Base-by-base conservation (phyloP, 2,888 invertebrate species). In the Uropetala carovei region DNA sequence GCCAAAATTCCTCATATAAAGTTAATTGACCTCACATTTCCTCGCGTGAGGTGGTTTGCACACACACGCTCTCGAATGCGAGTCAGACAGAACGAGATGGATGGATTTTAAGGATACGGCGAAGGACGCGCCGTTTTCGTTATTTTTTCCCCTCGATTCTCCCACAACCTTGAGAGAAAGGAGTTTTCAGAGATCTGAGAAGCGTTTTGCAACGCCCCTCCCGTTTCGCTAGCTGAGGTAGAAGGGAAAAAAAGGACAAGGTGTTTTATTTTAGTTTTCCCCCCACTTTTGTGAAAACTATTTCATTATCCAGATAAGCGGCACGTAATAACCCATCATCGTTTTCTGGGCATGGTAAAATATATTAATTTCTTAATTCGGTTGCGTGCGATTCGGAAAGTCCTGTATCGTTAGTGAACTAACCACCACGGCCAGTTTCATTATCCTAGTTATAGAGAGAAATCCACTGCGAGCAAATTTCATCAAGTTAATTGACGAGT, bases 1-100 rank as follows among this genome's bases (percentile, higher is more conserved):
- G n/a, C n/a, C n/a, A n/a, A n/a, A n/a, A n/a, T n/a, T n/a, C n/a
- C n/a, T n/a, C n/a, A n/a, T 43, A 43, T 43, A 27, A n/a, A 2
- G 75, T 75, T 75, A 22, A 75, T 75, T 75, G 75, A 75, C 75
- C 75, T 75, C 75, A 27, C 22, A 75, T 75, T 75, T 75, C 27
- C 13, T 75, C 75, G 75, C 75, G 75, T 75, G 75, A 75, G 22
- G 75, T 22, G 27, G 75, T 75, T 27, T 13, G 75, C 75, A 27
- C 27, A 4, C n/a, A 22, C 22, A 27, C 75, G 27, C 22, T 27
- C 75, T 13, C 75, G 75, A 75, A 27, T 18, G 9, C 27, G 27
- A 22, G 22, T 75, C 27, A 75, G 27, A 75, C 27, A 27, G 75
- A 27, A 75, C 22, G 75, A 75, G 27, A 75, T 75, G 75, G 75